These are phyloP conservation scores for Pyrocoelia pectoralis DNA, from an alignment of 2,888 invertebrate species.

Conservation along the genomic window DNA sequence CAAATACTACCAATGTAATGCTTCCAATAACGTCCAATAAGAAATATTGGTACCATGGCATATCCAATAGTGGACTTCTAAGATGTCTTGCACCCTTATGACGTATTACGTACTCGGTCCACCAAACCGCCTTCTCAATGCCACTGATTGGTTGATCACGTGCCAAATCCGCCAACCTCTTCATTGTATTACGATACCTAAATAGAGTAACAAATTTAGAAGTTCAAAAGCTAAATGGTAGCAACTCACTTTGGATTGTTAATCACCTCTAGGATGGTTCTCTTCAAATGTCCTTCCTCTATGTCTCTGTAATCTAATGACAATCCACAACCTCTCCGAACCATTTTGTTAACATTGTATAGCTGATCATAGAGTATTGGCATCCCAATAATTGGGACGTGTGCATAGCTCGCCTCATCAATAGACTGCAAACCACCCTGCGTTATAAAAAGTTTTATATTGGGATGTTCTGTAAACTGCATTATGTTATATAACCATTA, in stretches of 20 bases:
- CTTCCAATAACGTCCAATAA: conserved; percentile 14
- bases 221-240: no score
- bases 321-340: conserved; percentile 40
- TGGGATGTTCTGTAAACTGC: conserved; percentile 31
- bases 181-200: no score
- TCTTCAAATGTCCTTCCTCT: conserved; percentile 42
- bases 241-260: conserved; percentile 43
- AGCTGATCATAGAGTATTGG: conserved; percentile 46
- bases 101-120: conserved; percentile 13
- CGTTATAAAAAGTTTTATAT: conserved; percentile 42
- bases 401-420: conserved; percentile 42
- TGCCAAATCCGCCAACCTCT: conserved; percentile 39
- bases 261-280: conserved; percentile 45
- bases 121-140: conserved; percentile 9
- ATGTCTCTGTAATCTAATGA: conserved; percentile 35
- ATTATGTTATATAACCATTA: no score
- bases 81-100: conserved; percentile 8
- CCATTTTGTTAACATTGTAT: conserved; percentile 41
- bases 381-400: conserved; percentile 47
- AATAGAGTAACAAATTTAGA: no score
- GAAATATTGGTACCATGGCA: conserved; percentile 21
- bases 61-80: conserved; percentile 29
- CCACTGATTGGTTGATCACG: background rate
- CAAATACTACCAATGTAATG: no score
- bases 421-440: conserved; percentile 43